Conservation (phyloP, 1,140 invertebrate genomes). For the Amphibalanus amphitrite region DNA sequence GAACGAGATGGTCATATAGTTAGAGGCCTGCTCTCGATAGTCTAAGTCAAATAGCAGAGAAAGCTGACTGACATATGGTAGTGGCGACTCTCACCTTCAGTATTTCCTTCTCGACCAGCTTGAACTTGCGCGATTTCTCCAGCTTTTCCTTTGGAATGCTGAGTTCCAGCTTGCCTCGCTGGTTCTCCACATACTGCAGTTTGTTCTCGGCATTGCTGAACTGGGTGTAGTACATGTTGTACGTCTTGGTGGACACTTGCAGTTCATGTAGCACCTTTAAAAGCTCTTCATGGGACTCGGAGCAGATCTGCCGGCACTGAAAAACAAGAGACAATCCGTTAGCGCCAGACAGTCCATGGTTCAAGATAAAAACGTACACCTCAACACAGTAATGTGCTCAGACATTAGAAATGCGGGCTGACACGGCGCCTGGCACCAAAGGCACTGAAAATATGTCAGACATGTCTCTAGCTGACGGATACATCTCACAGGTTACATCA, state of each 20-base stretch:
- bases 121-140: conserved; percentile 65
- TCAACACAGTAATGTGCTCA: too few relatives aligned
- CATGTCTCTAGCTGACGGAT: too few relatives aligned
- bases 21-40: too few relatives aligned
- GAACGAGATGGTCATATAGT: too few relatives aligned
- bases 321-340: not conserved
- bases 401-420: too few relatives aligned
- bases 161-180: conserved; percentile 51
- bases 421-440: too few relatives aligned
- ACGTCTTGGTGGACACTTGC: conserved; percentile 78
- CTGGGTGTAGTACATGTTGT: conserved; percentile 64
- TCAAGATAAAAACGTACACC: too few relatives aligned
- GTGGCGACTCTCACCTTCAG: conserved; percentile 47
- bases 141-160: conserved; percentile 50
- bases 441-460: too few relatives aligned
- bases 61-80: too few relatives aligned
- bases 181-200: conserved; percentile 58
- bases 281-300: conserved; percentile 87
- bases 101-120: conserved; percentile 79
- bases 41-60: too few relatives aligned
- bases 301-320: conserved; percentile 78
- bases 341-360: too few relatives aligned
- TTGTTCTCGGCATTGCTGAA: conserved; percentile 71
- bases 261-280: conserved; percentile 79
- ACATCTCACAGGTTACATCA: too few relatives aligned